Percentiles rank a stretch among this genome's conserved stretches.
Evolutionary conservation across 2,888 invertebrate genomes (phyloP).

Genomic region (Drosophila meridiana): DNA sequence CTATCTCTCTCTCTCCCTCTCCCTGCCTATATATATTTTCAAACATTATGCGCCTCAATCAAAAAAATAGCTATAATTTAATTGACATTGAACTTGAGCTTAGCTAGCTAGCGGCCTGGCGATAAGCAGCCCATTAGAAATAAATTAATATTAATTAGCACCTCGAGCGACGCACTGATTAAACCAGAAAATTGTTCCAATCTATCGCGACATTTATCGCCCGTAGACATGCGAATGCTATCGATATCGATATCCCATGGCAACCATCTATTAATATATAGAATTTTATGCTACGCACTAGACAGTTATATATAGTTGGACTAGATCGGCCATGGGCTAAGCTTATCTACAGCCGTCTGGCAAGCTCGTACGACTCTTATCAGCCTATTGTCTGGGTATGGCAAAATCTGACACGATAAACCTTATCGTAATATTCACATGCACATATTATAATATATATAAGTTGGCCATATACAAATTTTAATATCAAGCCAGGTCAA

Average conservation of each 20-base stretch:
- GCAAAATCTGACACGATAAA: neutral
- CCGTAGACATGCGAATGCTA: conserved; percentile 2
- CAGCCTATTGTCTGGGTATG: conserved; percentile 8
- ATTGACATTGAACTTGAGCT: conserved; percentile 55
- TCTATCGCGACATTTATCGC: conserved; percentile 8
- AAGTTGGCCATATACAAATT: neutral
- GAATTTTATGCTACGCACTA: conserved; percentile 25
- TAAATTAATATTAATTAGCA: conserved; percentile 58
- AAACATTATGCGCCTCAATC: conserved; percentile 3
- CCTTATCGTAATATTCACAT: conserved; percentile 17
- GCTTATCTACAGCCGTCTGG: conserved; percentile 30
- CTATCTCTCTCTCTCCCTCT: neutral
- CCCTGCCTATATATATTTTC: neutral
- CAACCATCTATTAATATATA: neutral
- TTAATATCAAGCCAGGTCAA: neutral
- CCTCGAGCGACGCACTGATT: conserved; percentile 17
- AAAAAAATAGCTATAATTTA: conserved; percentile 26
- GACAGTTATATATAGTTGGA: neutral
- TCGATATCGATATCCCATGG: conserved; percentile 4
- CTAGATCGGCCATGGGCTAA: conserved; percentile 13
- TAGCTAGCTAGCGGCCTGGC: neutral
- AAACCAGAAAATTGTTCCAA: conserved; percentile 28
- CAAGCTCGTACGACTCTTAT: conserved; percentile 15
- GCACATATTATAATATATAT: neutral
- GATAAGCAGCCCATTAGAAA: conserved; percentile 37